phyloP scores from a whole-genome alignment of 2,113 vertebrate species.

The Panthera leo region DNA sequence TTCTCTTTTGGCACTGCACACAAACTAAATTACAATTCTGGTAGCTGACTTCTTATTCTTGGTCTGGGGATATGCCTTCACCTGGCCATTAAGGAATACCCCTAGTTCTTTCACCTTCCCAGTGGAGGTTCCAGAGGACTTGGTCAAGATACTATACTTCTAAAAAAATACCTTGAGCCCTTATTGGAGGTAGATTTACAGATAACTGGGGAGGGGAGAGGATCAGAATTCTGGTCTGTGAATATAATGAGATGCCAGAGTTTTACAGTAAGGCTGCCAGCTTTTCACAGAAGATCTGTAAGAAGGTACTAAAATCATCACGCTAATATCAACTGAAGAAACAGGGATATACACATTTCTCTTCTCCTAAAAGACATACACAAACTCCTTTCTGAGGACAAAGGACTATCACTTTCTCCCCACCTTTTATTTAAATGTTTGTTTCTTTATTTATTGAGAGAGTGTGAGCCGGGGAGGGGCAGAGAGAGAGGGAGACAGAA shows the following conservation, averaged over 20 bases:
- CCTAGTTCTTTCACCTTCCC: background rate
- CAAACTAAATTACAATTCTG: background rate
- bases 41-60: background rate
- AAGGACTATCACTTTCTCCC: background rate
- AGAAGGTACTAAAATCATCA: background rate
- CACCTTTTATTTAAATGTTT: background rate
- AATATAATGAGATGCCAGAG: background rate
- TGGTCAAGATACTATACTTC: background rate
- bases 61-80: background rate
- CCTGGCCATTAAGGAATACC: background rate
- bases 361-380: background rate
- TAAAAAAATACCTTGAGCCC: background rate
- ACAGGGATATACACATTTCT: background rate
- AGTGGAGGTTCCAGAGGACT: background rate
- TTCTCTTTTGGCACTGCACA: background rate
- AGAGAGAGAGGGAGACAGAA: too few species aligned
- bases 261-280: background rate
- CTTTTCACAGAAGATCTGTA: background rate
- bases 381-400: background rate
- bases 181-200: background rate
- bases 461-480: too few species aligned
- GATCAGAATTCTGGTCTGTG: background rate
- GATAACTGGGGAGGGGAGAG: background rate
- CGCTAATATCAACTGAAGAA: background rate
- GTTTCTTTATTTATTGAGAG: too few species aligned